These are phyloP conservation scores for Ammospiza maritima DNA, from an alignment of 2,797 vertebrate genomes.

Conservation along the genomic window DNA sequence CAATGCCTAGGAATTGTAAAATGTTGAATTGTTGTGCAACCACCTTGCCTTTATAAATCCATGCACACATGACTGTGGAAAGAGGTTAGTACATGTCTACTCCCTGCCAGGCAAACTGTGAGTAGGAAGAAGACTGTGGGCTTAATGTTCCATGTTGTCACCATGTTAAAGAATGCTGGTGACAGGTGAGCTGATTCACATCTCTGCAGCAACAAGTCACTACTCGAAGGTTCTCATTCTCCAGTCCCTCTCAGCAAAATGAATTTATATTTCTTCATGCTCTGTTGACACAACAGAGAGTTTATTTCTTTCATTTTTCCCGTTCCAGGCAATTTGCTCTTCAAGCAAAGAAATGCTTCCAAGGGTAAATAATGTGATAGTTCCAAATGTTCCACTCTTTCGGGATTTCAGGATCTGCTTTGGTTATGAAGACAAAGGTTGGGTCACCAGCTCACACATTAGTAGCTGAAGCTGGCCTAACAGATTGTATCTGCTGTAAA, in stretches of 20 bases:
- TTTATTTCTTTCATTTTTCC: no score
- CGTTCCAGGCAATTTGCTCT: no score
- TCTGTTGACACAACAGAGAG: no score
- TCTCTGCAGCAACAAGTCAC: background rate
- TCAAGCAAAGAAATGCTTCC: no score
- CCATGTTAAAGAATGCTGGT: background rate
- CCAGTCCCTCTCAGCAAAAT: background rate
- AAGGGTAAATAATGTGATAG: no score
- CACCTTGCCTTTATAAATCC: background rate
- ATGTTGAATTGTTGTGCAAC: background rate
- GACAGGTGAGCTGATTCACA: background rate
- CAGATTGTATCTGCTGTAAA: no score
- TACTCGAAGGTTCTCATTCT: background rate
- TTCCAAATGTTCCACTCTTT: no score
- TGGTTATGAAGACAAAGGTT: no score
- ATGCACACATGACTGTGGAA: background rate
- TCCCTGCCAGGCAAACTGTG: background rate
- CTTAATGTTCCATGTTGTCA: background rate
- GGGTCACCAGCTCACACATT: no score
- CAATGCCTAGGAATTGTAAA: background rate
- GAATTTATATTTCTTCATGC: no score
- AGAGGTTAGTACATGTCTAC: fast-evolving
- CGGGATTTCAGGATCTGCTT: no score
- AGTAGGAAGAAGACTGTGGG: background rate
- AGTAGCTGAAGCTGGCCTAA: no score